A percentile compares a stretch with the other conserved stretches of the same genome.
phyloP scores from a whole-genome alignment of 2,113 vertebrate genomes.

The Lophotis ruficrista region DNA sequence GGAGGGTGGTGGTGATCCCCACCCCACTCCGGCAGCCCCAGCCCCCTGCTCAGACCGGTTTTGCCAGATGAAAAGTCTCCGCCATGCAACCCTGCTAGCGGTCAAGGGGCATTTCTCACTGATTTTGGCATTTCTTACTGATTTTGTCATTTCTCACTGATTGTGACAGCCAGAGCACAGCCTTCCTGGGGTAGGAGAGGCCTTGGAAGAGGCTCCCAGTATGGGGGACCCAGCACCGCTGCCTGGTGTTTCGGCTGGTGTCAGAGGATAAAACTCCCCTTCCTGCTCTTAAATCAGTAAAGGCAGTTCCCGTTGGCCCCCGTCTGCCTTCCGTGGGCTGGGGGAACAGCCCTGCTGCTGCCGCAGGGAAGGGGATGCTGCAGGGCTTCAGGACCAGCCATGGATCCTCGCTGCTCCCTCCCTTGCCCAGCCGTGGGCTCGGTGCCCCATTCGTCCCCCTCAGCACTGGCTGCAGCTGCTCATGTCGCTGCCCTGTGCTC shows the following conservation, averaged over 20 bases:
- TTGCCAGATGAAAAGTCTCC: neutral
- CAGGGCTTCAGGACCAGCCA: neutral
- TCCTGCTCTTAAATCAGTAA: neutral
- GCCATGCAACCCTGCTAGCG: accelerated
- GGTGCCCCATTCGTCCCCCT: accelerated
- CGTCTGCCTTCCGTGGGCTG: neutral
- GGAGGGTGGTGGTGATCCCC: neutral
- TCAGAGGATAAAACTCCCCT: neutral
- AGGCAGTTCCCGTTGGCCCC: neutral
- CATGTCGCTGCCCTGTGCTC: neutral
- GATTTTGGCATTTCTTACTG: neutral
- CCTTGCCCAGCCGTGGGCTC: neutral
- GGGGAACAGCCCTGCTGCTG: neutral
- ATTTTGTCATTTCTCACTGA: neutral
- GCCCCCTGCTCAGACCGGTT: neutral
- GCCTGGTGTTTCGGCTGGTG: neutral
- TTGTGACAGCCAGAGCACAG: neutral
- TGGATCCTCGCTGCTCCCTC: neutral
- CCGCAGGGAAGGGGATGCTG: accelerated
- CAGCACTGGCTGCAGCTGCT: neutral
- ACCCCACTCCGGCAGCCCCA: neutral
- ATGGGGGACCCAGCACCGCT: accelerated
- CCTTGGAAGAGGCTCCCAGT: neutral
- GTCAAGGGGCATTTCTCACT: neutral
- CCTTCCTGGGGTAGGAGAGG: neutral